Base-by-base conservation (phyloP, 2,113 vertebrate genomes). In the Bombycilla garrulus region DNA sequence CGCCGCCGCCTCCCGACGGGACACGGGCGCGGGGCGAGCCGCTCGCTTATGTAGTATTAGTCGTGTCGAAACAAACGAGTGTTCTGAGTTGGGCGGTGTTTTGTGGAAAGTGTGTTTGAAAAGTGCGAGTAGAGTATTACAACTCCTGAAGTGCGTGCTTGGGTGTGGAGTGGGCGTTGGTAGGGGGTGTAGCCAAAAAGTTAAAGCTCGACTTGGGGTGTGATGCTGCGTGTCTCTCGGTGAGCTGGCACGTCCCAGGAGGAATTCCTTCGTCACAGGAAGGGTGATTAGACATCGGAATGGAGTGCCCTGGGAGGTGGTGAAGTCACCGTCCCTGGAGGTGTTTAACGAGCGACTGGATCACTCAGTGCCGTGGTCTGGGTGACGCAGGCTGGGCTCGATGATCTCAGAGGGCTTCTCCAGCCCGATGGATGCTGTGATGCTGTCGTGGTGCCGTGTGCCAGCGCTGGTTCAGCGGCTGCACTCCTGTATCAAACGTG, bases 21-120 rank as follows among this genome's bases (percentile, higher is more conserved):
- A 17, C 45, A 4, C n/a, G 29, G 24, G 36, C 56, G 8, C 8
- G 29, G 21, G 22, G 15, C 53, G 0, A 28, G 15, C 22, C 33
- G 6, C 36, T 33, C 1, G 0, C 3, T 9, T 4, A 2, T 1
- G 0, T 4, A 2, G 0, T 4, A 2, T 1, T 18, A 6, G 19
- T 20, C 4, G 1, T 9, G 3, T 5, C 4, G 12, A 11, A 69
- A 31, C 11, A 5, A 0, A 3, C 2, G 9, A 14, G 9, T 10
- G 4, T 8, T 3, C 7, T 1, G 12, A 2, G 14, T 56, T 44
- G 3, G 24, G 25, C 10, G 1, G 0, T 21, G 2, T 17, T 77
- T 38, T 25, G 45, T 45, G 22, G 29, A 17, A 48, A 17, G 22
- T 4, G 0, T 5, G 2, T 22, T 33, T 31, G 3, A 28, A 21